Evolutionary conservation across 2,888 invertebrate species (phyloP), one percentile per base, ranked within the genome.

Genomic region (Sinodicranocentrus sp.): DNA sequence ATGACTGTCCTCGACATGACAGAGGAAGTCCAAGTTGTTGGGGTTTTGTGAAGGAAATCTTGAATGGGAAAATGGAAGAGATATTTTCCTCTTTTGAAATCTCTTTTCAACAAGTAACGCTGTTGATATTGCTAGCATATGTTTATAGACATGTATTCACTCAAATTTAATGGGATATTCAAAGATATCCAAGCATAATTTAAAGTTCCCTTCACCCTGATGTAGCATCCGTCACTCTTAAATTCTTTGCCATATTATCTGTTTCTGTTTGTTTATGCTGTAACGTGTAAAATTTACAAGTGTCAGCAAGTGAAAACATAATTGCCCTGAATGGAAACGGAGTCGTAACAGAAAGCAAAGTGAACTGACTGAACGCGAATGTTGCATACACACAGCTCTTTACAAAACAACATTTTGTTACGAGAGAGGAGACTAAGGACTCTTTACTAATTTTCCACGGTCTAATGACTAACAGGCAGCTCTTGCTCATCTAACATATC

Each of bases 391-490:
- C n/a, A n/a, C n/a, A n/a, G n/a, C 39, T 39, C 13, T 39, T 39
- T 39, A 39, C 6, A n/a, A n/a, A n/a, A n/a, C n/a, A n/a, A n/a
- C n/a, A n/a, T n/a, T n/a, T n/a, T n/a, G n/a, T n/a, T n/a, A n/a
- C n/a, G n/a, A n/a, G 33, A 3, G 33, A 10, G 33, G 3, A 3
- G 33, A 33, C 10, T 33, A 33, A 33, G 33, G 33, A 33, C 33
- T 33, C 33, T 19, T 59, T 26, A 19, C 75, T 75, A 65, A 75
- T 75, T 75, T 75, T 33, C 75, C 75, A 75, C 75, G 75, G 63
- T 75, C 75, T 48, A 52, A 17, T 75, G 65, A 75, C 44, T 72
- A 26, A 61, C 61, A 23, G 33, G 33, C 33, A 33, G 39, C 44
- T 59, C 15, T 43, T 43, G n/a, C 43, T 61, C 61, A 73, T 44